These are phyloP conservation scores for Macrosteles quadrilineatus DNA, from an alignment of 1,140 invertebrate species.

Conservation along the genomic window DNA sequence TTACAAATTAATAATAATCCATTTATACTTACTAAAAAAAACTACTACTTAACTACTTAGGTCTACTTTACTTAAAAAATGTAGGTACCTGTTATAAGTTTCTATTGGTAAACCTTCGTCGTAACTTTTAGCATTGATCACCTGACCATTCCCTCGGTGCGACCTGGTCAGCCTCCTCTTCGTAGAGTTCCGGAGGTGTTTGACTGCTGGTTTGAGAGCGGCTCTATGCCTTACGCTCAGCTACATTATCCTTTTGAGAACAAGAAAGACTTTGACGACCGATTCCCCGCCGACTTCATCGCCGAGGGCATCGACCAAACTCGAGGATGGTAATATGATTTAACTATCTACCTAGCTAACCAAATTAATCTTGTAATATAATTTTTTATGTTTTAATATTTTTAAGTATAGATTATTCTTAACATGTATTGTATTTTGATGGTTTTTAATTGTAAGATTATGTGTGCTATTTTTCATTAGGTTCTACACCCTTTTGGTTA, in stretches of 20 bases:
- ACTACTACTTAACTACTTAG: too few species aligned
- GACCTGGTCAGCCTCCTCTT: constrained; percentile 79
- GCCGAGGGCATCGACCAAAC: constrained; percentile 99
- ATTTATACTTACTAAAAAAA: too few species aligned
- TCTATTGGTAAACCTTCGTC: too few species aligned
- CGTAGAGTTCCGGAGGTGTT: constrained; percentile 92
- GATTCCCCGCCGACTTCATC: constrained; percentile 99
- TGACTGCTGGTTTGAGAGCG: constrained; percentile 99
- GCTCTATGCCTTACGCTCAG: constrained; percentile 99
- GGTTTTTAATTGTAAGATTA: too few species aligned
- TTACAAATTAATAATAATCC: too few species aligned
- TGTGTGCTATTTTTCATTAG: constrained; percentile 47
- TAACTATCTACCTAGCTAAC: too few species aligned
- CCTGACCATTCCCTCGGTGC: constrained; percentile 89
- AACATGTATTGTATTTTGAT: too few species aligned
- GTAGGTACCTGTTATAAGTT: too few species aligned
- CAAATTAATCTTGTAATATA: neutral
- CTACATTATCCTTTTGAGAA: constrained; percentile 96
- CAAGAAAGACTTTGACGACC: constrained; percentile 86
- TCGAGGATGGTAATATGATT: constrained; percentile 73
- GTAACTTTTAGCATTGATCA: constrained; percentile 88
- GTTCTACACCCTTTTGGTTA: constrained; percentile 96
- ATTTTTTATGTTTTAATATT: too few species aligned
- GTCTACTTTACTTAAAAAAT: too few species aligned
- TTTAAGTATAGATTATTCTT: too few species aligned